Base-by-base conservation (phyloP, 2,888 invertebrate genomes). In the Plemyria rubiginata region DNA sequence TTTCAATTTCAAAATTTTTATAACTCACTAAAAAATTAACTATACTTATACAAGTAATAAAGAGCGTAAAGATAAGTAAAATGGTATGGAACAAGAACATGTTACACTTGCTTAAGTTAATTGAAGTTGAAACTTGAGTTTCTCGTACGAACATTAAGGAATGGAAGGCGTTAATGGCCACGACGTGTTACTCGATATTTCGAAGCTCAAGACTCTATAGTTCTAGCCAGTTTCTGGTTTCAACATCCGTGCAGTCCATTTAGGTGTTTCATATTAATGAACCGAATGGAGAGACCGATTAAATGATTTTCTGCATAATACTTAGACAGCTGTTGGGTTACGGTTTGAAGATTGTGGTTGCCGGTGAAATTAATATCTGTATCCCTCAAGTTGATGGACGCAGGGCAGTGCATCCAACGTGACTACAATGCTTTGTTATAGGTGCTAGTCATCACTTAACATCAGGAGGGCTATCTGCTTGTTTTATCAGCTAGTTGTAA, bases 121-220 rank as follows among this genome's bases (percentile, higher is more conserved):
- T 72, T 59, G 60, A 66, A 63, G 57, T 66, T 57, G 68, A 64
- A 71, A 70, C 70, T 67, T 59, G 68, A 70, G 66, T 67, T 66
- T 60, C 59, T 58, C 57, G 70, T 73, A 70, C 67, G 72, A 74
- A 63, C 75, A 72, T 74, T 78, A 74, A 73, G 68, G 70, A 70
- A 70, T 70, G 67, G 73, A 77, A 77, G 76, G 74, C 73, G 74
- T 77, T 85, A 84, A 84, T 84, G 80, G 82, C 74, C 71, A 75
- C 76, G 76, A 76, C 78, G 70, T 72, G 85, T 81, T 81, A 84
- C 77, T 72, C 70, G 82, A 85, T 84, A 82, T 79, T 85, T 80
- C 77, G 58, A 65, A 71, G 72, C 78, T 74, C 72, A 54, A 68
- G 61, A 70, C 68, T n/a, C n/a, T 72, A 73, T 72, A 64, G 73